Percentiles rank a stretch among this genome's conserved stretches.
These are phyloP conservation scores for Sphenopsis melanotis DNA, from an alignment of 2,797 vertebrate species.

Conservation along the genomic window DNA sequence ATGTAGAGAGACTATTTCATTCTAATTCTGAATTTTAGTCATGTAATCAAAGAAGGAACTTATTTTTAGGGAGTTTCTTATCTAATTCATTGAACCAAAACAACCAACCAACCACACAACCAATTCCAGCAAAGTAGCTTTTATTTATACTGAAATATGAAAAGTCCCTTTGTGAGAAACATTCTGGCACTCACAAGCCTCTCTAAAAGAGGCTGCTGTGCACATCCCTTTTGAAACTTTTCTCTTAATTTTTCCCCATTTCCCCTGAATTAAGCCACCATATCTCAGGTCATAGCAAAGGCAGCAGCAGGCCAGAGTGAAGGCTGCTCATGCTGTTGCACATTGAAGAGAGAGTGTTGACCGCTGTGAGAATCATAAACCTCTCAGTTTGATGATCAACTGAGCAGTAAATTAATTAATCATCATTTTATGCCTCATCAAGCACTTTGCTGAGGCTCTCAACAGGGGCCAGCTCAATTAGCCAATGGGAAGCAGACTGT, in stretches of 20 bases:
- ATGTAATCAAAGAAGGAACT: not conserved
- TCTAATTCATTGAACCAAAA: not conserved
- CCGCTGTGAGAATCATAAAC: conserved; percentile 97
- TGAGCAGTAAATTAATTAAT: conserved; percentile 99
- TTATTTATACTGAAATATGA: conserved; percentile 47
- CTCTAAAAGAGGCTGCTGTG: conserved; percentile 13
- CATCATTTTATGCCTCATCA: conserved; percentile 99
- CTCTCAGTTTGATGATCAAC: conserved; percentile 96
- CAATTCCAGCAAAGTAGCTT: not conserved
- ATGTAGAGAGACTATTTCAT: not conserved
- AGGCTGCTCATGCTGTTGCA: conserved; percentile 70
- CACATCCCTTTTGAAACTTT: conserved; percentile 37
- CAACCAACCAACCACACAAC: not conserved
- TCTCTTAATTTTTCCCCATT: not conserved
- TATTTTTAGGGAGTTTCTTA: not conserved
- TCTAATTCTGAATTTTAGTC: not conserved
- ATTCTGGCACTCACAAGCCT: not conserved
- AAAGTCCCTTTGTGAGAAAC: conserved; percentile 25
- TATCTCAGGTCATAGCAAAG: conserved; percentile 83
- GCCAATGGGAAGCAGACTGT: conserved; percentile 90
- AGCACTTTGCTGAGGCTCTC: conserved; percentile 90
- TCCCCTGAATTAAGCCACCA: conserved; percentile 50
- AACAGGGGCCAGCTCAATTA: conserved; percentile 86
- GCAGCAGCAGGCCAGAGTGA: conserved; percentile 72
- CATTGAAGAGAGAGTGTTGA: conserved; percentile 76